Evolutionary conservation across 2,888 invertebrate genomes (phyloP).

Genomic region (Opisthograptis luteolata): DNA sequence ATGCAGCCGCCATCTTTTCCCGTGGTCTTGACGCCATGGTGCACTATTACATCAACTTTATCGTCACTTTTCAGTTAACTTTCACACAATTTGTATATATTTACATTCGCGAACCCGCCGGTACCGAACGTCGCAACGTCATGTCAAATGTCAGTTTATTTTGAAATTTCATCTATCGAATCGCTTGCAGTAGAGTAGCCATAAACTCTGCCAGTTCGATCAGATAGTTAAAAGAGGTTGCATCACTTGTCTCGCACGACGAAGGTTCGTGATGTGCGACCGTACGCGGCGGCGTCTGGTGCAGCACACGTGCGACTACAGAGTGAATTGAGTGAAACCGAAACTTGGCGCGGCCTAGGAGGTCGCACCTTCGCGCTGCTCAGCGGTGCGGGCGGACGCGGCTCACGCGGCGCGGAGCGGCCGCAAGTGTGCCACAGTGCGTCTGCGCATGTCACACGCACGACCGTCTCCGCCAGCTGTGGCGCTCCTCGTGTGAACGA

Average conservation of each 20-base stretch:
- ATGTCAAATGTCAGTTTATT: slow-evolving; percentile 56
- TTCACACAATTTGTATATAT: slow-evolving; percentile 52
- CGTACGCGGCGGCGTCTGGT: slow-evolving; percentile 49
- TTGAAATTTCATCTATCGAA: slow-evolving; percentile 53
- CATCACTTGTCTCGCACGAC: slow-evolving; percentile 62
- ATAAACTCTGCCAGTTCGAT: slow-evolving; percentile 40
- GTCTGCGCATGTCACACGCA: slow-evolving; percentile 55
- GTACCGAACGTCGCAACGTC: slow-evolving; percentile 51
- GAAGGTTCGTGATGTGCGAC: slow-evolving; percentile 41
- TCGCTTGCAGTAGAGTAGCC: slow-evolving; percentile 31
- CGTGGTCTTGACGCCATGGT: slow-evolving; percentile 91
- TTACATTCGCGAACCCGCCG: slow-evolving; percentile 48
- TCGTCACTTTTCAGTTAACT: slow-evolving; percentile 48
- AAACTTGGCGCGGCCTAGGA: slow-evolving; percentile 69
- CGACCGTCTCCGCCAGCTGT: slow-evolving; percentile 46
- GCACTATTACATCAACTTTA: slow-evolving; percentile 58
- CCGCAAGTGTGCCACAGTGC: slow-evolving; percentile 61
- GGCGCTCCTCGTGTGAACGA: slow-evolving; percentile 44
- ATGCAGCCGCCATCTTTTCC: slow-evolving; percentile 92
- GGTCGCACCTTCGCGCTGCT: slow-evolving; percentile 63
- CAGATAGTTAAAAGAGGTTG: slow-evolving; percentile 44
- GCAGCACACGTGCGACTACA: slow-evolving; percentile 68
- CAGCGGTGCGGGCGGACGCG: slow-evolving; percentile 37
- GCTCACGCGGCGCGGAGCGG: slow-evolving; percentile 37
- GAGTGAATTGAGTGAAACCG: slow-evolving; percentile 71